Base-by-base conservation (phyloP, 1,140 invertebrate genomes). In the Semibalanus balanoides region DNA sequence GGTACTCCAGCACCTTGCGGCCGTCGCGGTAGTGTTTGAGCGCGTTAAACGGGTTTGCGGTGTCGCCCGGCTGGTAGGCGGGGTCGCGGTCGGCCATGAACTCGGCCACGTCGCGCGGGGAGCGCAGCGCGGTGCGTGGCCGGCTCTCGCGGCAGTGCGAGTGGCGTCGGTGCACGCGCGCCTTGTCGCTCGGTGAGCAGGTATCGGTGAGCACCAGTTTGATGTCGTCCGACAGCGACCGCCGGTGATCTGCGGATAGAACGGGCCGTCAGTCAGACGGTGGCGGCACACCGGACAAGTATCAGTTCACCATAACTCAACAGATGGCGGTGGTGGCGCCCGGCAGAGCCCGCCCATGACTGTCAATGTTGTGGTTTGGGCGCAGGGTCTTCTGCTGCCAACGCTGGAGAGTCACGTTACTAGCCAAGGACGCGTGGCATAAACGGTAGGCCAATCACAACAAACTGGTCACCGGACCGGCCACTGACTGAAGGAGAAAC, bases 171-270 rank as follows among this genome's bases (percentile, higher is more conserved):
- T 91, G 90, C 77, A 89, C 90, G n/a, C 90, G 87, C 0, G 90
- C 90, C 80, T 91, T 91, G 78, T 91, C 90, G 78, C 89, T 90
- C 7, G 88, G 88, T 51, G 88, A 84, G 7, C 79, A 80, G 79
- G 86, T 83, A 76, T 86, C 81, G 69, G 85, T 84, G 74, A 86
- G 82, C 76, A 86, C 86, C 78, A 88, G 82, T 80, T 82, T 80
- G 9, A 87, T 86, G 81, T 90, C 88, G 84, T 91, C 90, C 30
- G 90, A 91, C 30, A 90, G 84, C 29, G 90, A 91, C 77, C 90
- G 87, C 25, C 90, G 87, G 82, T 91, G n/a, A n/a, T n/a, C 72
- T 29, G 35, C 75, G 29, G 74, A 35, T 7, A 17, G 29, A 73
- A 5, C 5, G 5, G 88, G 70, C 83, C 82, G 76, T 86, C 88